phyloP scores from a whole-genome alignment of 2,113 vertebrate species.

The Mus musculus region GRCm39 chr10:6291501-6292000 shows the following conservation, averaged over 20 bases:
- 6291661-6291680: neutral
- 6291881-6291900: constrained; percentile 65
- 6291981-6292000: neutral
- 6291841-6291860: constrained; percentile 61
- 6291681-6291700: neutral
- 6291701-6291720: neutral
- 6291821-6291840: constrained; percentile 15
- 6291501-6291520: constrained; percentile 27
- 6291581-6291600: neutral
- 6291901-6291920: neutral
- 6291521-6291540: constrained; percentile 65
- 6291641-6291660: neutral
- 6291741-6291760: constrained; percentile 6
- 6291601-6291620: neutral
- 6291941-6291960: constrained; percentile 37
- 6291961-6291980: neutral
- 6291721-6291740: neutral
- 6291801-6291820: neutral
- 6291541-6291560: constrained; percentile 10
- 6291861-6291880: constrained; percentile 50
- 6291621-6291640: neutral
- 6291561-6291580: neutral
- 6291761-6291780: neutral
- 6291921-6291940: constrained; percentile 57
- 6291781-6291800: constrained; percentile 27